These are phyloP conservation scores for Prionace glauca DNA, from an alignment of 2,797 vertebrate species.

Conservation along the genomic window DNA sequence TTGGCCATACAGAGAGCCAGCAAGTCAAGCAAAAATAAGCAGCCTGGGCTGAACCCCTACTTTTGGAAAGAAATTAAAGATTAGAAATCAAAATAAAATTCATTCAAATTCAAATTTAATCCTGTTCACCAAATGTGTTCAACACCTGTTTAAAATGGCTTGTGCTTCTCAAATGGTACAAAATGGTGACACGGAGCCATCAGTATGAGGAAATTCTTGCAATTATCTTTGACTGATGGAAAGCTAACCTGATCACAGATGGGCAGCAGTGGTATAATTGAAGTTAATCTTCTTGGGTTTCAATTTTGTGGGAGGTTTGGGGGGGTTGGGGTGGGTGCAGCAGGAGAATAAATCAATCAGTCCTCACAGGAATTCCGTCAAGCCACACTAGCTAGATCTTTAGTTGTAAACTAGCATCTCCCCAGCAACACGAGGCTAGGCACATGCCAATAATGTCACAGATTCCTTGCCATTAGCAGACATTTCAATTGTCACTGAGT, in stretches of 20 bases:
- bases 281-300: background rate
- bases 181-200: background rate
- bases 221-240: background rate
- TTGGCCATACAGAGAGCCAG: background rate
- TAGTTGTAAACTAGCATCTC: no score
- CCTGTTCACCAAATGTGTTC: background rate
- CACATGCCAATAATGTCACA: no score
- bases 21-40: background rate
- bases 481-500: no score
- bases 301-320: no score
- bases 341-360: background rate
- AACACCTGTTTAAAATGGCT: background rate
- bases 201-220: no score
- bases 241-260: background rate
- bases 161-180: background rate
- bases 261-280: background rate
- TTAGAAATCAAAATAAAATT: background rate
- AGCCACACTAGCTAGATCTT: no score
- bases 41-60: background rate
- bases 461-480: no score
- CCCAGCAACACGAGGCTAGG: no score
- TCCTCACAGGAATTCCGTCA: no score
- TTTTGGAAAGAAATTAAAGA: background rate
- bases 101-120: background rate
- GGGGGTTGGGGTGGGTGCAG: no score